Evolutionary conservation across 2,888 invertebrate genomes (phyloP).

Genomic region (Sylvicola cinctus): DNA sequence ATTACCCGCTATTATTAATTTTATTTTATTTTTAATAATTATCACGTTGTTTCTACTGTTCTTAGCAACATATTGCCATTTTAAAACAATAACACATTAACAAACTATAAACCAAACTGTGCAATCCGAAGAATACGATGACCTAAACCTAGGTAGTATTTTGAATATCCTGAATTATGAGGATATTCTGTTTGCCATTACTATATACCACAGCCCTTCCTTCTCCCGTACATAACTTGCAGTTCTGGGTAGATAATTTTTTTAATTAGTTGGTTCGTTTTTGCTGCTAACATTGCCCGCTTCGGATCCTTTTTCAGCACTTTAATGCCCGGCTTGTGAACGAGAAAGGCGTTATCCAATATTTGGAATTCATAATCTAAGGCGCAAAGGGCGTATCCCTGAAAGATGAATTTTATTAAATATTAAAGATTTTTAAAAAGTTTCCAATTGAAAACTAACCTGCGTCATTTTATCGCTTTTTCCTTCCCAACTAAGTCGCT

Average conservation of each 20-base stretch:
- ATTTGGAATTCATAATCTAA: constrained; percentile 85
- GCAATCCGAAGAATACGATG: constrained; percentile 7
- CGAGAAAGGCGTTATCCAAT: constrained; percentile 80
- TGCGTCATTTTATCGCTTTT: constrained; percentile 93
- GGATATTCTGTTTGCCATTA: constrained; percentile 9
- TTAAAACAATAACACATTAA: no score
- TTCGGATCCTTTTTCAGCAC: constrained; percentile 57
- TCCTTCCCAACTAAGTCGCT: constrained; percentile 84
- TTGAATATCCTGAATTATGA: no score
- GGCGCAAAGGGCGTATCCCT: constrained; percentile 82
- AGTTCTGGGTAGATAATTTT: constrained; percentile 69
- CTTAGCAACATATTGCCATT: no score
- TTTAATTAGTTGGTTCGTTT: constrained; percentile 56
- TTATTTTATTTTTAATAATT: no score
- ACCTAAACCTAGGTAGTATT: constrained; percentile 4
- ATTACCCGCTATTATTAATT: no score
- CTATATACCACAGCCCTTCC: constrained; percentile 63
- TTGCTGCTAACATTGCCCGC: constrained; percentile 50
- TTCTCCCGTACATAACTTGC: constrained; percentile 61
- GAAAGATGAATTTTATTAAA: constrained; percentile 10
- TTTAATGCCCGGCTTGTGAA: constrained; percentile 84
- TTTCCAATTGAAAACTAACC: constrained; percentile 29
- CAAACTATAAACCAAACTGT: no score
- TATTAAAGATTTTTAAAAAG: neutral
- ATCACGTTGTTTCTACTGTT: no score